phyloP scores from a whole-genome alignment of 2,888 invertebrate species.

The Taphrorychus bicolor region DNA sequence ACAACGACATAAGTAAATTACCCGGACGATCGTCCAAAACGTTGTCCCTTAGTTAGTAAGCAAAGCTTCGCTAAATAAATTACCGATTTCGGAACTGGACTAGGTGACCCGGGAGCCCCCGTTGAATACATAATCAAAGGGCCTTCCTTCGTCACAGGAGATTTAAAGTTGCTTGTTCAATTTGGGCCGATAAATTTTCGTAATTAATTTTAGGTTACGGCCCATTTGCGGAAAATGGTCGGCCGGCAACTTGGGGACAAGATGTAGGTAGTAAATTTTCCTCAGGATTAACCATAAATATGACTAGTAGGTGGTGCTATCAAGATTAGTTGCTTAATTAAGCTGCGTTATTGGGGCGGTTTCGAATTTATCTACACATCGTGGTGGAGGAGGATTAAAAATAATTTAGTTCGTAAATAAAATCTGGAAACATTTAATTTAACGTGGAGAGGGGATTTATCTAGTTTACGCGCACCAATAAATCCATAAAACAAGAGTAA shows the following conservation, averaged over 20 bases:
- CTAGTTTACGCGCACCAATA: slow-evolving; percentile 13
- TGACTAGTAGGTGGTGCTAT: background rate
- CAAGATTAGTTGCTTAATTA: slow-evolving; percentile 16
- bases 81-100: slow-evolving; percentile 47
- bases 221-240: slow-evolving; percentile 26
- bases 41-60: slow-evolving; percentile 21
- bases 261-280: slow-evolving; percentile 19
- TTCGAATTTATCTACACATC: background rate
- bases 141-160: slow-evolving; percentile 48
- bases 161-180: slow-evolving; percentile 52
- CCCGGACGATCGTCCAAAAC: slow-evolving; percentile 11
- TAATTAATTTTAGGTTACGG: slow-evolving; percentile 54
- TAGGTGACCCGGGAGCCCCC: slow-evolving; percentile 42
- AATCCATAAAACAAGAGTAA: slow-evolving; percentile 18
- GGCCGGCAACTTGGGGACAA: slow-evolving; percentile 13
- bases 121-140: slow-evolving; percentile 54
- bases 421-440: slow-evolving; percentile 13
- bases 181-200: slow-evolving; percentile 55
- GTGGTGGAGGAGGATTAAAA: background rate
- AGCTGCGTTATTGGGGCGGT: background rate
- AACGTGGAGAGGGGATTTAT: slow-evolving; percentile 17
- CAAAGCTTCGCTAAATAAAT: slow-evolving; percentile 48
- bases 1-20: slow-evolving; percentile 22
- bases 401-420: background rate
- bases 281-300: slow-evolving; percentile 12